These are phyloP conservation scores for Gallinago media DNA, from an alignment of 2,113 vertebrate genomes.

Conservation along the genomic window DNA sequence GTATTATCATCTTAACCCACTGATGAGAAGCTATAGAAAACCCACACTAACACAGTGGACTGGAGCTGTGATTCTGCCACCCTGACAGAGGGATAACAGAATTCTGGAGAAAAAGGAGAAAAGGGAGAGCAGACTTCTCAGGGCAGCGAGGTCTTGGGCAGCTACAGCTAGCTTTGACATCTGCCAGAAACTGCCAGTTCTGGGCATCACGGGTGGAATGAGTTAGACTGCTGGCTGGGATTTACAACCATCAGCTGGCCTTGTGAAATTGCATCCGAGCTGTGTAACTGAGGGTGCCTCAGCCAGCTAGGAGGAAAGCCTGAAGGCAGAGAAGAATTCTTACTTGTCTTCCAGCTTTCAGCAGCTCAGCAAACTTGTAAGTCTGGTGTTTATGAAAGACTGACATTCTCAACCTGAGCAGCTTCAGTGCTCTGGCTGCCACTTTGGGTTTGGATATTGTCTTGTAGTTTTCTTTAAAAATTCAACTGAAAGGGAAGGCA, in stretches of 20 bases:
- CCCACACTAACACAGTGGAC: neutral
- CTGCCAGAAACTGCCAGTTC: slow-evolving; percentile 1
- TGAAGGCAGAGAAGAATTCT: neutral
- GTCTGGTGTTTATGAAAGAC: neutral
- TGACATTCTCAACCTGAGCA: neutral
- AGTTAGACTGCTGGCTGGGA: neutral
- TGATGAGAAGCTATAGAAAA: neutral
- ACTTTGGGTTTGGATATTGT: neutral
- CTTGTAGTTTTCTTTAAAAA: neutral
- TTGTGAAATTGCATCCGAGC: neutral
- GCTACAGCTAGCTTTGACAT: neutral
- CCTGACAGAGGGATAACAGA: neutral
- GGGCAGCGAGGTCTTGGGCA: neutral
- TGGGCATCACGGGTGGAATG: slow-evolving; percentile 5
- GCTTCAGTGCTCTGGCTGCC: neutral
- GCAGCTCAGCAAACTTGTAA: neutral
- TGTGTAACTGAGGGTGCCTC: neutral
- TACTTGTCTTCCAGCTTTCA: neutral
- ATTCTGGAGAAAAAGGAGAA: neutral
- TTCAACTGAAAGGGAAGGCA: neutral
- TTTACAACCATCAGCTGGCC: neutral
- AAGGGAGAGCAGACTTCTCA: neutral
- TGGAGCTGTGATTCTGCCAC: neutral
- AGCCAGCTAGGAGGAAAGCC: neutral
- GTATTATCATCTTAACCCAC: neutral